Evolutionary conservation across 2,797 vertebrate species (phyloP).

Genomic region (Enteromius thamalakanensis): DNA sequence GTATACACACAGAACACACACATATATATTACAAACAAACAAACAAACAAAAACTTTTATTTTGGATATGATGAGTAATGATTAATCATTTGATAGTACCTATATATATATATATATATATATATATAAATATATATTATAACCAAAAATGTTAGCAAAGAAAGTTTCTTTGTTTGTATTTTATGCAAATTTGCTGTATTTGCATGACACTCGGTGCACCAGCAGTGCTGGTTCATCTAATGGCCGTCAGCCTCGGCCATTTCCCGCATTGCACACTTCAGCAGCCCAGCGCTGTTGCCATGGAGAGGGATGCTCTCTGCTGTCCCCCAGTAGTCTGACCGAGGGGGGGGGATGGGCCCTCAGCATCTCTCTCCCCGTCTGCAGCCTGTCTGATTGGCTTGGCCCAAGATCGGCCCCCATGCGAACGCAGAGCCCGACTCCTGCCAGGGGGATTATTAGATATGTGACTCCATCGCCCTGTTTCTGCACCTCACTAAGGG

Average conservation of each 20-base stretch:
- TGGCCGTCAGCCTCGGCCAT: slow-evolving; percentile 49
- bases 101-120: too few relatives aligned
- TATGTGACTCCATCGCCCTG: slow-evolving; percentile 46
- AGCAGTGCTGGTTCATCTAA: slow-evolving; percentile 39
- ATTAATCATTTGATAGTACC: too few relatives aligned
- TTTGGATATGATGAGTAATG: too few relatives aligned
- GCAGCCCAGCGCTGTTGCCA: slow-evolving; percentile 73
- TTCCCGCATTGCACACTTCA: slow-evolving; percentile 47
- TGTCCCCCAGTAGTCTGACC: slow-evolving; percentile 75
- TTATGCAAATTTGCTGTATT: not conserved
- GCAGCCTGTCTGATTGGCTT: slow-evolving; percentile 44
- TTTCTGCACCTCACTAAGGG: slow-evolving; percentile 45
- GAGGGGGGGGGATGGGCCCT: slow-evolving; percentile 66
- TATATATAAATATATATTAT: too few relatives aligned
- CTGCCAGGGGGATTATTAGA: slow-evolving; percentile 52
- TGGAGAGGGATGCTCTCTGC: slow-evolving; percentile 72
- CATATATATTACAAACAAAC: too few relatives aligned
- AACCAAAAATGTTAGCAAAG: not conserved
- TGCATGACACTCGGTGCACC: not conserved
- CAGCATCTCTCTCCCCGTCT: slow-evolving; percentile 39
- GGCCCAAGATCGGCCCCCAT: slow-evolving; percentile 37
- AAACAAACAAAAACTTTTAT: too few relatives aligned
- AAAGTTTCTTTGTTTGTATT: not conserved
- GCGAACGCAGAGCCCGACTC: slow-evolving; percentile 40
- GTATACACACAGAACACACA: too few relatives aligned